Evolutionary conservation across 2,797 vertebrate genomes (phyloP), one percentile per base, ranked within the genome.

Genomic region (Mus minutoides): DNA sequence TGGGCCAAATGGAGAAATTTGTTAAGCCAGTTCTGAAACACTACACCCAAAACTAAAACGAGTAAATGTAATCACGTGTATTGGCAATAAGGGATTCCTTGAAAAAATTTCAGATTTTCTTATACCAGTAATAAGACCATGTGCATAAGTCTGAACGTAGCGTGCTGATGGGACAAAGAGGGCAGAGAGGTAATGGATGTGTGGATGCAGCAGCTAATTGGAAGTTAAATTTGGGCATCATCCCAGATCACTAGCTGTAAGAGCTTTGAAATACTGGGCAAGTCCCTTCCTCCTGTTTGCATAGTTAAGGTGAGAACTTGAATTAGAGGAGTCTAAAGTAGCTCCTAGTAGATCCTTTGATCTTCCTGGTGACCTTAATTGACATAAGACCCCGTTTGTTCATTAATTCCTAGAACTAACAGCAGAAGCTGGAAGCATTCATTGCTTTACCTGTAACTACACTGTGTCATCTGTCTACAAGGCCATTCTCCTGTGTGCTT

Each of bases 1-100:
- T 60, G 93, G 52, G 90, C 96, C 95, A 96, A 94, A 94, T 96
- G 88, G 90, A 96, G 96, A 97, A 91, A 94, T 92, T 97, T 92
- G 62, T 96, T 91, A 91, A 95, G 94, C 69, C 87, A 84, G 2
- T 95, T 94, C 90, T 95, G 97, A 96, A 97, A 97, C 34, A 85
- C 37, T 96, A 94, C 88, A 96, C 90, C 91, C 52, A 64, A 95
- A 96, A 84, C 84, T 83, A 77, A 93, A 96, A 79, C 26, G 80
- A 96, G 67, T 75, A 77, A 71, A 93, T 84, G 91, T 91, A 96
- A 79, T 96, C 90, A 69, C 40, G 34, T 86, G 60, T 84, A 49
- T 94, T 95, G 89, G 88, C 89, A 92, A 49, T 92, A 77, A 56
- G 75, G 37, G 34, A 64, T 77, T 95, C 60, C n/a, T 37, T 80